phyloP scores from a whole-genome alignment of 2,113 vertebrate species.

The Elaphurus davidianus region DNA sequence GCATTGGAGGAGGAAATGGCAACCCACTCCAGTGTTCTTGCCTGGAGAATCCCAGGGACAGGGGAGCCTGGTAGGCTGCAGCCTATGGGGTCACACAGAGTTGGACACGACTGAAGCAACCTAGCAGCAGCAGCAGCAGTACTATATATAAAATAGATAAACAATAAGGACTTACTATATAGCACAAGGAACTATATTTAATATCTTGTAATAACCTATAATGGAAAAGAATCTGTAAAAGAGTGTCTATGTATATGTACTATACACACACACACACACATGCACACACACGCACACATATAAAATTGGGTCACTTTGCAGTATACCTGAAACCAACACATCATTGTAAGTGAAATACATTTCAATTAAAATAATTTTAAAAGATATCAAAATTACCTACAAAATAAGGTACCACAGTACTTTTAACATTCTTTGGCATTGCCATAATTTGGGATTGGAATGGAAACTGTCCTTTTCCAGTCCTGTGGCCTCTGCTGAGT shows the following conservation, averaged over 20 bases:
- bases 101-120: no score
- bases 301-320: neutral
- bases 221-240: neutral
- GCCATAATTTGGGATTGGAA: neutral
- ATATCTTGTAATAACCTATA: neutral
- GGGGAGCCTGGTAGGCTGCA: no score
- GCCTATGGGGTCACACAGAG: no score
- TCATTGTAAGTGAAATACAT: neutral
- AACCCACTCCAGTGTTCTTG: no score
- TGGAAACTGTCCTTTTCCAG: neutral
- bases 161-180: neutral
- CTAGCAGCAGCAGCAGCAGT: no score
- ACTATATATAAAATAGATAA: neutral
- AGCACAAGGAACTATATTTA: neutral
- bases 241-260: neutral
- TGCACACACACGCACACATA: neutral
- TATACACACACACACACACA: neutral
- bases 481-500: neutral
- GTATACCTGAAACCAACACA: neutral
- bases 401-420: neutral
- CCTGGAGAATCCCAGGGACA: no score
- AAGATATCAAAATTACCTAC: neutral
- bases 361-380: neutral
- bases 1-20: no score
- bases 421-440: neutral